phyloP scores from a whole-genome alignment of 1,140 invertebrate species.

The Solen grandis region DNA sequence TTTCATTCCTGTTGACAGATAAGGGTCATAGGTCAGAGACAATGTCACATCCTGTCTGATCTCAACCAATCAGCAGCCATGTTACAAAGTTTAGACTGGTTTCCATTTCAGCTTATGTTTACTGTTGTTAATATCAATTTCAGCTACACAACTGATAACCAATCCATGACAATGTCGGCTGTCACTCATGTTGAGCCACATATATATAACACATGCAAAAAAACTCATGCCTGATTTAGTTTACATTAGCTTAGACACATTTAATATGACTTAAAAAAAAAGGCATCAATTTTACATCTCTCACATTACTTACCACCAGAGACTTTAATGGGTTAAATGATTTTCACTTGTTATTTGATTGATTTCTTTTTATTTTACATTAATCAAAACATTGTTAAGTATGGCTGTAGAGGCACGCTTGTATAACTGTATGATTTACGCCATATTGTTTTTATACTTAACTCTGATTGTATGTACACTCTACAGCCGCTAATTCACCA shows the following conservation, averaged over 20 bases:
- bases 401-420: no score
- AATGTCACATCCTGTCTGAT: conserved; percentile 46
- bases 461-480: no score
- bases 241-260: conserved; percentile 34
- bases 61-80: conserved; percentile 32
- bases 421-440: no score
- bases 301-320: no score
- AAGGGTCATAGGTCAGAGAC: conserved; percentile 35
- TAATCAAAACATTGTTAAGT: no score
- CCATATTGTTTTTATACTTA: no score
- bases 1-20: conserved; percentile 43
- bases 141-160: conserved; percentile 38
- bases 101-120: conserved; percentile 46
- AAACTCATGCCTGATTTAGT: conserved; percentile 29
- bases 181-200: conserved; percentile 29
- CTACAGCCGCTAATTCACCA: no score
- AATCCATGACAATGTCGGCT: conserved; percentile 38
- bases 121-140: conserved; percentile 41
- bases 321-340: no score
- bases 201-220: conserved; percentile 47
- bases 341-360: no score
- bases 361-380: no score
- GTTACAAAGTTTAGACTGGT: conserved; percentile 26
- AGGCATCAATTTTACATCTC: no score
- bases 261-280: no score